Evolutionary conservation across 2,797 vertebrate genomes (phyloP), one percentile per base, ranked within the genome.

Genomic region (Chelmon rostratus): DNA sequence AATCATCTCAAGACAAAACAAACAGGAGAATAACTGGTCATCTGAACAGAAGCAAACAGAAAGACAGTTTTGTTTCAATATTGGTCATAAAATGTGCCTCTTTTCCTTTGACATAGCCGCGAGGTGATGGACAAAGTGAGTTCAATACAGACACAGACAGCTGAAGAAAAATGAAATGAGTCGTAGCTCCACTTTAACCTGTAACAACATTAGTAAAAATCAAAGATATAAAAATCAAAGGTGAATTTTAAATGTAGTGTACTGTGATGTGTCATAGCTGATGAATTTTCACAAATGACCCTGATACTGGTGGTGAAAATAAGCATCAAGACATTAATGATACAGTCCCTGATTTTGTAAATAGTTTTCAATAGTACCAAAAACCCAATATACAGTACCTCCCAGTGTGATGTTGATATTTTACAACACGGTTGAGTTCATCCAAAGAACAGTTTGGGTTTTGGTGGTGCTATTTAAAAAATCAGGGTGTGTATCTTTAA

Each of bases 1-100:
- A 85, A 88, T 90, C 81, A 87, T 89, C 86, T 90, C 81, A 87
- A 87, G 83, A 90, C 86, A 84, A 65, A 82, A 88, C 78, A 85
- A 9, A 53, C 8, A 58, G 65, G 64, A 85, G 82, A 77, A 50
- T 47, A n/a, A 81, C 63, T 63, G 56, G 58, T 73, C 56, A 63
- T 46, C 70, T 63, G 40, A 72, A 68, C 68, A 66, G 58, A 35
- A 62, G 73, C 59, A 86, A 57, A 73, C 59, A 64, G 54, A 82
- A 19, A 64, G 16, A 89, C 79, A 56, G 37, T 52, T 73, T 59
- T 38, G 40, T 78, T 67, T 79, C 61, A 68, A 56, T 74, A 76
- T 62, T 81, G 85, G 85, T 92, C 73, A 75, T 89, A 82, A 89
- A 88, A 38, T 88, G 38, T 88, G 82, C 85, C 84, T 78, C 82